Percentiles rank a stretch among this genome's conserved stretches.
Evolutionary conservation across 2,888 invertebrate genomes (phyloP).

Genomic region (Scotopteryx bipunctaria): DNA sequence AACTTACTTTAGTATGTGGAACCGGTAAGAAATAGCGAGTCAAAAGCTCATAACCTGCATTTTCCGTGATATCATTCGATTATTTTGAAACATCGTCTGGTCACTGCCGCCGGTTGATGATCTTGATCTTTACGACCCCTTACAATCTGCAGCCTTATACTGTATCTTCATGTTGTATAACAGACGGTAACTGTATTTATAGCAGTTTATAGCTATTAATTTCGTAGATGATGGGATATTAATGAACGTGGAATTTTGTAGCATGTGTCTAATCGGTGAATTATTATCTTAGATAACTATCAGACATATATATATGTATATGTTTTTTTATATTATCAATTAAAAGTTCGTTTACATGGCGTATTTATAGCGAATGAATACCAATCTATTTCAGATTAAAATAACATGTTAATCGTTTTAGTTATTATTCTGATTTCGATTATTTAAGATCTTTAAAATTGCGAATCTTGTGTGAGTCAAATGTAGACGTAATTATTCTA

Average conservation of each 20-base stretch:
- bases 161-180: constrained; percentile 25
- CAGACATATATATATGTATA: constrained; percentile 1
- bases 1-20: too few relatives aligned
- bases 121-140: constrained; percentile 54
- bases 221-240: constrained; percentile 8
- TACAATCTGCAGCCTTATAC: constrained; percentile 7
- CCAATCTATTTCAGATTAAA: constrained; percentile 1
- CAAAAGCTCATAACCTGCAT: constrained; percentile 1
- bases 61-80: constrained; percentile 32
- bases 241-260: constrained; percentile 13
- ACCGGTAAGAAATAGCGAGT: too few relatives aligned
- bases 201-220: constrained; percentile 12
- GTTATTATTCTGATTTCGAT: background rate
- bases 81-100: constrained; percentile 51
- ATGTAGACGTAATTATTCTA: too few relatives aligned
- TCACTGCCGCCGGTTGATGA: constrained; percentile 46
- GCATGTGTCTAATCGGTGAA: constrained; percentile 11
- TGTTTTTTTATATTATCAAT: constrained; percentile 14
- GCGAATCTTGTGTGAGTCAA: too few relatives aligned
- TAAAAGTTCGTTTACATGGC: constrained; percentile 11
- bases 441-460: background rate
- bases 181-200: constrained; percentile 22
- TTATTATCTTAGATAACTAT: constrained; percentile 4
- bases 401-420: constrained; percentile 1
- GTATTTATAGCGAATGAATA: constrained; percentile 7